These are phyloP conservation scores for Sphenopsis melanotis DNA, from an alignment of 2,797 vertebrate species.

Conservation along the genomic window DNA sequence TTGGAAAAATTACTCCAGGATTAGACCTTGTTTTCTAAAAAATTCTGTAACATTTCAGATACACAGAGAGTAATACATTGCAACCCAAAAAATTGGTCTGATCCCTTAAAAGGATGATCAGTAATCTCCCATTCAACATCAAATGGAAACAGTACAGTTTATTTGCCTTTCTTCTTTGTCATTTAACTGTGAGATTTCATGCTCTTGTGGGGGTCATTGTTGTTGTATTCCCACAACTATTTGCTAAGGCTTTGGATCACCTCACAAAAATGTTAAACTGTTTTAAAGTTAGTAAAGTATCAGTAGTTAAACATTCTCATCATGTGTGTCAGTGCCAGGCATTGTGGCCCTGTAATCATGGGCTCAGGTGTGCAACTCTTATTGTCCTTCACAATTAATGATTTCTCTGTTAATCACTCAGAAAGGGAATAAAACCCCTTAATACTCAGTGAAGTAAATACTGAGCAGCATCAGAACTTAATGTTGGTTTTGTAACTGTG, in stretches of 20 bases:
- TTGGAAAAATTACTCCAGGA: background rate
- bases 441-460: background rate
- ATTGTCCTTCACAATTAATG: background rate
- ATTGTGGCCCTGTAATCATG: background rate
- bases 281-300: background rate
- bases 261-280: background rate
- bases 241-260: background rate
- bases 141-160: background rate
- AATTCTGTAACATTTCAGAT: background rate
- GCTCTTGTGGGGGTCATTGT: rapidly evolving
- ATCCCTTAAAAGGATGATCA: background rate
- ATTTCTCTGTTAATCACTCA: background rate
- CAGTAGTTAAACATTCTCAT: background rate
- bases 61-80: background rate
- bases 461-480: background rate
- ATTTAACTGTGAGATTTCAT: background rate
- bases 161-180: background rate
- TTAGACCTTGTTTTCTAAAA: background rate
- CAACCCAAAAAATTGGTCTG: background rate
- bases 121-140: background rate
- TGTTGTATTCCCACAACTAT: background rate
- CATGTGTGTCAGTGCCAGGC: rapidly evolving
- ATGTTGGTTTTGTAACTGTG: background rate
- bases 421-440: background rate
- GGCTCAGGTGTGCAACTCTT: background rate